Evolutionary conservation across 92 coral and sea anemone genomes (phyloP), one percentile per base, ranked within the genome.

Genomic region (Parazoanthus atlanticus): DNA sequence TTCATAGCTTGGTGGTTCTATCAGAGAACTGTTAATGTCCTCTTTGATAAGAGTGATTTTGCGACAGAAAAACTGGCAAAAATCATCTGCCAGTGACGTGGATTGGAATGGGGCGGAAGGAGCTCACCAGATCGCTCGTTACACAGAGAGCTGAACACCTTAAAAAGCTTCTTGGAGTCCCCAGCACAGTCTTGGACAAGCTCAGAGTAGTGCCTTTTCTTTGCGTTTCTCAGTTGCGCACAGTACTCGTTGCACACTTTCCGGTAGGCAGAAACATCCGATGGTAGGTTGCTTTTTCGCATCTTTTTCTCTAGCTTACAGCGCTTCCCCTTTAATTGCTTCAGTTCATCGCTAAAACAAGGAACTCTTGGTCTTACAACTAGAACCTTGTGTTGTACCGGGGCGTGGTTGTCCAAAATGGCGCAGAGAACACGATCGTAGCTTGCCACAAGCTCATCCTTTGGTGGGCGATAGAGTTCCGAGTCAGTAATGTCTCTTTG

Each of bases 11-110:
- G 46, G 70, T 47, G 80, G 41, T 41, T 56, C 0, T 32, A 80
- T 30, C 8, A 1, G 16, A 56, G 64, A 88, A 82, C 81, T 46
- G 74, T 61, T 12, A 58, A 88, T 76, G 75, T 87, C 88, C 74
- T 85, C 69, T 70, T 81, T 85, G 79, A 86, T 46, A 38, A 79
- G 82, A 65, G 91, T 8, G 77, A 81, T 81, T 74, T 89, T 84
- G 70, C 88, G 61, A 36, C 76, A 82, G 78, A 89, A 89, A 41
- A 74, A 83, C 13, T 84, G 78, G 6, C 93, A 88, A 81, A 90
- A 87, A 72, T 90, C 90, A 86, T 90, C 90, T 23, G 93, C 88
- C 17, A 90, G 93, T 80, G 90, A 16, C 30, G 88, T 71, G 93
- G 75, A 80, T 70, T 13, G 47, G 26, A 31, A 58, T 90, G 71